Base-by-base conservation (phyloP, 2,113 vertebrate species). In the Panthera uncia region DNA sequence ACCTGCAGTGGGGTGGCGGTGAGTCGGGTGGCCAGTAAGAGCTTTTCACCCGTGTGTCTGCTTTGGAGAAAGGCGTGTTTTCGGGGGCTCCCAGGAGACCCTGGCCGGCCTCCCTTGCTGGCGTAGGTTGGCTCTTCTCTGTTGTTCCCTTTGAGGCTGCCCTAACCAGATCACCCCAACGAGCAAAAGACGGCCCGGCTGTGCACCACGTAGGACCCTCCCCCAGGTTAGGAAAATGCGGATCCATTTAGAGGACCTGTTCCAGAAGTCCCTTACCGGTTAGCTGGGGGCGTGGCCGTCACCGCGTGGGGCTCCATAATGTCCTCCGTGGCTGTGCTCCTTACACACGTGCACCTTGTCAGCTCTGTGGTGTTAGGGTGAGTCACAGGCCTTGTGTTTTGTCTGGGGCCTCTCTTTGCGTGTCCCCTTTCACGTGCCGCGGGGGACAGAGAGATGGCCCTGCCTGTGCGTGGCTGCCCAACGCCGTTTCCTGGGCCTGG, bases 91-190 rank as follows among this genome's bases (percentile, higher is more conserved):
- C 55, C 1, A 13, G 7, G 61, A 0, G 13, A 9, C 50, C 68
- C n/a, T 21, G 33, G 80, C 71, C 41, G 27, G 36, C 21, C 50
- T 33, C n/a, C n/a, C 1, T 45, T 14, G 2, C 10, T 9, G 11
- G 55, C 16, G 8, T 13, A 0, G 8, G 7, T 10, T 1, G 1
- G 13, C 41, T 36, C 33, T 57, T 55, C 25, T 52, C 12, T 5
- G 41, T 63, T 23, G 12, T 31, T 45, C 48, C 21, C 31, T 45
- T 21, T 45, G 27, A 8, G 11, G n/a, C 27, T 3, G 38, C 27
- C 14, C 0, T 9, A 31, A n/a, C 29, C 33, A 13, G 18, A 21
- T 7, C 4, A 21, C 29, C n/a, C 63, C 12, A 3, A 4, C 2
- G 8, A 31, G 68, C 15, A 9, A n/a, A 13, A 25, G 57, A 9